Base-by-base conservation (phyloP, 2,797 vertebrate genomes). In the Sandelia bainsii region DNA sequence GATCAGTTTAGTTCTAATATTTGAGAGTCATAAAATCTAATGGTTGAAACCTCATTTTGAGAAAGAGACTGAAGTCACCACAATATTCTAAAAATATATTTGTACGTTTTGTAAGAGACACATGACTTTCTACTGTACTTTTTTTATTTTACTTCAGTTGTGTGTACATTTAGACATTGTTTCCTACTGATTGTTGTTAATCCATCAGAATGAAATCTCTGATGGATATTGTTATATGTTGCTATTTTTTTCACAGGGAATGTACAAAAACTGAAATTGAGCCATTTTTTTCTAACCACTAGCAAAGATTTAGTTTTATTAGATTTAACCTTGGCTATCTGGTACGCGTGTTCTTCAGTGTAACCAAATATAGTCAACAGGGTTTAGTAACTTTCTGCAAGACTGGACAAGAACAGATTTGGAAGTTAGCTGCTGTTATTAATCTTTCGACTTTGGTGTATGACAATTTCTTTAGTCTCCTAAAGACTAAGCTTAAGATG, bases 201-300 rank as follows among this genome's bases (percentile, higher is more conserved):
- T 48, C 29, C 6, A 3, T 13, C 39, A 25, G 13, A 42, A 42
- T 39, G 37, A 39, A 39, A 42, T 42, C 13, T 42, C 3, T 16
- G 12, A 1, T 34, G 32, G 32, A 40, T 14, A 40, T 40, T 40
- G 8, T 34, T 34, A 10, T 29, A 34, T 11, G 1, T 34, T 42
- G 40, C 37, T 13, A 39, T 39, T 39, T 3, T 71, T 62, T 58
- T 78, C 39, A 62, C 29, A 64, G 27, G 45, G 52, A 73, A 64
- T 83, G 50, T 62, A 68, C 12, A 57, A 20, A 19, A 67, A 62
- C 13, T 79, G 8, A 78, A 78, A 75, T 49, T 50, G 72, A 88
- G 84, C 77, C 76, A 62, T 48, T 75, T 84, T 0, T 67, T 68
- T 71, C 17, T 72, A 69, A 81, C 50, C 37, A 50, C 37, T 63